Conservation (phyloP, 2,797 vertebrate genomes). For the Gouania willdenowi region DNA sequence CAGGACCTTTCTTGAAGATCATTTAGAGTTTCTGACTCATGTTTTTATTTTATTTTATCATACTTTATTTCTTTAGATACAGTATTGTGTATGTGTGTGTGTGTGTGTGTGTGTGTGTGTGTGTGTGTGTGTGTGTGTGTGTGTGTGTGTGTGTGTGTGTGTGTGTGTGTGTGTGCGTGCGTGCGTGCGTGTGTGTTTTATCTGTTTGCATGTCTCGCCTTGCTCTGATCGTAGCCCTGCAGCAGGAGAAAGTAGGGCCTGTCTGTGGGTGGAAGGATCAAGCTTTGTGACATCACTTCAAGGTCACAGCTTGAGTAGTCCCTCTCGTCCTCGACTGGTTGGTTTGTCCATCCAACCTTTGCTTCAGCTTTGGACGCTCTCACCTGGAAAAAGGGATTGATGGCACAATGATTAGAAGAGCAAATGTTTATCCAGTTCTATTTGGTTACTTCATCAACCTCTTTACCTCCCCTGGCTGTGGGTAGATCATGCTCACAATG, state of each 20-base stretch:
- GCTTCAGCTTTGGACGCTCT: conserved; percentile 56
- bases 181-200: conserved; percentile 47
- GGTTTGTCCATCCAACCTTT: conserved; percentile 66
- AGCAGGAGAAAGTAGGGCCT: conserved; percentile 88
- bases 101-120: conserved; percentile 1
- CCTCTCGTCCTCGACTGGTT: conserved; percentile 64
- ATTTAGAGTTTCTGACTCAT: no score
- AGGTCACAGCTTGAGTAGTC: conserved; percentile 79
- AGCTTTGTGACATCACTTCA: conserved; percentile 88
- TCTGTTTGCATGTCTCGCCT: conserved; percentile 78
- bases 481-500: conserved; percentile 84
- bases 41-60: no score
- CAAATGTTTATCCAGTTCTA: background rate
- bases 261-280: conserved; percentile 89
- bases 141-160: no score
- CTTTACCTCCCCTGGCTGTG: conserved; percentile 71
- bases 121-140: no score
- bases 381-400: conserved; percentile 43
- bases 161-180: conserved; percentile 20
- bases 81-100: background rate
- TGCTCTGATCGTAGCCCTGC: conserved; percentile 88
- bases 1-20: conserved; percentile 8
- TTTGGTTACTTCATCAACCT: conserved; percentile 2
- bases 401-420: background rate
- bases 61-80: no score